These are phyloP conservation scores for Prunella fulvescens DNA, from an alignment of 2,113 vertebrate genomes.

Conservation along the genomic window DNA sequence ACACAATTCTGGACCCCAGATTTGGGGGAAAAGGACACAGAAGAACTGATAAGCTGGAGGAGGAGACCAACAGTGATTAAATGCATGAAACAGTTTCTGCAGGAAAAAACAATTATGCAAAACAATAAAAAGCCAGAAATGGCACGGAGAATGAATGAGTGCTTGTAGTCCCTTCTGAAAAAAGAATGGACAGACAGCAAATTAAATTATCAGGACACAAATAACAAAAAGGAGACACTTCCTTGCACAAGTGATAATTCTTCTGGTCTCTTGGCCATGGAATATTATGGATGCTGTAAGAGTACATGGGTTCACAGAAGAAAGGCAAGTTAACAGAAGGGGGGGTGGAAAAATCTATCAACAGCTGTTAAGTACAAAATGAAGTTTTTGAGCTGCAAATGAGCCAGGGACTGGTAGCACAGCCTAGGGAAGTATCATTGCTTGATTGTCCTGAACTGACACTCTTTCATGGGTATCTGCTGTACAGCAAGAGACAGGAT, in stretches of 20 bases:
- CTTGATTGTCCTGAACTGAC: not conserved
- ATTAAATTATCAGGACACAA: not conserved
- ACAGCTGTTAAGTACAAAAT: not conserved
- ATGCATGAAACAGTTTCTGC: not conserved
- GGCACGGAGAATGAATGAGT: not conserved
- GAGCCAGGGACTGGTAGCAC: not conserved
- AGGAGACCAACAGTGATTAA: not conserved
- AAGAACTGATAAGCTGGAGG: not conserved
- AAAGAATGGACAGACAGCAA: not conserved
- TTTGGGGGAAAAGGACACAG: not conserved
- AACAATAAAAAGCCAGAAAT: not conserved
- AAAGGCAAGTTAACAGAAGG: not conserved
- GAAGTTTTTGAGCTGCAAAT: not conserved
- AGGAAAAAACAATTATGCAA: not conserved
- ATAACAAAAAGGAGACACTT: not conserved
- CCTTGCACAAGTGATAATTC: not conserved
- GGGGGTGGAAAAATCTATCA: not conserved
- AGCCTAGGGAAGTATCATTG: not conserved
- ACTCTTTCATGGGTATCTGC: not conserved
- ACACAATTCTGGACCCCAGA: not conserved
- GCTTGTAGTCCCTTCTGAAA: not conserved
- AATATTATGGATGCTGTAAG: not conserved
- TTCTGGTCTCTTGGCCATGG: not conserved
- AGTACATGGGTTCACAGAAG: not conserved
- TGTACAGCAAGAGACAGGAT: conserved; percentile 3